Conservation (phyloP, 2,113 vertebrate genomes). For the Paralichthys olivaceus region DNA sequence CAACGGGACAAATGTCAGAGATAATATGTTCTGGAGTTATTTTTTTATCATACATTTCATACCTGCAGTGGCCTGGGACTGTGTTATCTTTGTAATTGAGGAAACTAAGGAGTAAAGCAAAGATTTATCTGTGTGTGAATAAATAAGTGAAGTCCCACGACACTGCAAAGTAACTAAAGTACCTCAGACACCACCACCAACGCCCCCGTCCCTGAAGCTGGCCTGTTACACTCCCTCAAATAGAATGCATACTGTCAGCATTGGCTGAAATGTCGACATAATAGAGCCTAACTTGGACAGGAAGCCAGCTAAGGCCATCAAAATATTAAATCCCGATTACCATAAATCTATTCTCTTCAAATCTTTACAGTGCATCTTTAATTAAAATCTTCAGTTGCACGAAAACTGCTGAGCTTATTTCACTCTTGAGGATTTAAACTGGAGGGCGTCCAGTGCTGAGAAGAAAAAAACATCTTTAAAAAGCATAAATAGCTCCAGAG, state of each 20-base stretch:
- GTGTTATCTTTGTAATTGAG: constrained; percentile 76
- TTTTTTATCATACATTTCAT: constrained; percentile 33
- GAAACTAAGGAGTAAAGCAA: constrained; percentile 74
- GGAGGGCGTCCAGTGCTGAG: not conserved
- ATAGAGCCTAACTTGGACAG: constrained; percentile 26
- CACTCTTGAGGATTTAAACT: not conserved
- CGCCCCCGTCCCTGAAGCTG: constrained; percentile 35
- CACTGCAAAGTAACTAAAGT: constrained; percentile 32
- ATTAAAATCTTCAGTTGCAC: not conserved
- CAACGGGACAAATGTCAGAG: constrained; percentile 31
- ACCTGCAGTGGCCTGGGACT: constrained; percentile 43
- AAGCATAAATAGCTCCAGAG: not conserved
- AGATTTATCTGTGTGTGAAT: constrained; percentile 64
- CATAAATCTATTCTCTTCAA: constrained; percentile 2
- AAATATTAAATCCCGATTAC: not conserved
- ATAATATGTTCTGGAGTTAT: not conserved
- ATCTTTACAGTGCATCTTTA: not conserved
- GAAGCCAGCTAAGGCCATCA: constrained; percentile 24
- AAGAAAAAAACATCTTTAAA: not conserved
- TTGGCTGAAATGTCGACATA: constrained; percentile 19
- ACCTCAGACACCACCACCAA: not conserved
- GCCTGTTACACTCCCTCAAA: constrained; percentile 4
- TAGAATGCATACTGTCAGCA: constrained; percentile 38
- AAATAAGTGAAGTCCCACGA: constrained; percentile 66
- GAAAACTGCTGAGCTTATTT: not conserved